Percentiles rank a stretch among this genome's conserved stretches.
phyloP scores from a whole-genome alignment of 2,797 vertebrate genomes.

The Gymnoscopelus braueri region DNA sequence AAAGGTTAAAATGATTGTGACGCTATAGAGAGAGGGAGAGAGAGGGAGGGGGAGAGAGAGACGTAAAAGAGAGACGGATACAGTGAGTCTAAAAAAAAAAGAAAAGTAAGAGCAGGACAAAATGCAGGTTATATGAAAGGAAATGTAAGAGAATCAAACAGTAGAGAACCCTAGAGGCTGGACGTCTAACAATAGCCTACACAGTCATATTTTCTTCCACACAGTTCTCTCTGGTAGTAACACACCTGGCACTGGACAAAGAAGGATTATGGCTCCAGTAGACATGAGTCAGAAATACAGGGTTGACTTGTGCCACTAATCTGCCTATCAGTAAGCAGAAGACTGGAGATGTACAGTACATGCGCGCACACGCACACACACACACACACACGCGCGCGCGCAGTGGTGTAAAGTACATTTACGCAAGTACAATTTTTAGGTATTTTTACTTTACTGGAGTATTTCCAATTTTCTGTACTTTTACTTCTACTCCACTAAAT shows the following conservation, averaged over 20 bases:
- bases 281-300: conserved; percentile 75
- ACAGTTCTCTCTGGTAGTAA: conserved; percentile 68
- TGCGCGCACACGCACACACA: conserved; percentile 22
- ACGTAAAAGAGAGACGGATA: too few relatives aligned
- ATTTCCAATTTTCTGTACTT: too few relatives aligned
- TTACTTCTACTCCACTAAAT: too few relatives aligned
- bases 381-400: too few relatives aligned
- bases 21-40: too few relatives aligned
- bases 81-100: conserved; percentile 13
- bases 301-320: conserved; percentile 63
- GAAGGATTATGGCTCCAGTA: conserved; percentile 71
- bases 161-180: conserved; percentile 43
- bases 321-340: conserved; percentile 51
- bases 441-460: too few relatives aligned
- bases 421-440: too few relatives aligned
- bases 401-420: too few relatives aligned
- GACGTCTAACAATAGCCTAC: conserved; percentile 61
- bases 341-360: conserved; percentile 15
- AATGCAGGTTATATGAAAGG: conserved; percentile 54
- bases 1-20: too few relatives aligned
- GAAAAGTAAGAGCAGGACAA: conserved; percentile 45
- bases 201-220: conserved; percentile 66
- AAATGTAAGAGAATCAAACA: conserved; percentile 46
- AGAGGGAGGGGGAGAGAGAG: too few relatives aligned
- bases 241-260: conserved; percentile 78